Evolutionary conservation across 2,113 vertebrate species (phyloP).

Genomic region (Hystrix cristata): DNA sequence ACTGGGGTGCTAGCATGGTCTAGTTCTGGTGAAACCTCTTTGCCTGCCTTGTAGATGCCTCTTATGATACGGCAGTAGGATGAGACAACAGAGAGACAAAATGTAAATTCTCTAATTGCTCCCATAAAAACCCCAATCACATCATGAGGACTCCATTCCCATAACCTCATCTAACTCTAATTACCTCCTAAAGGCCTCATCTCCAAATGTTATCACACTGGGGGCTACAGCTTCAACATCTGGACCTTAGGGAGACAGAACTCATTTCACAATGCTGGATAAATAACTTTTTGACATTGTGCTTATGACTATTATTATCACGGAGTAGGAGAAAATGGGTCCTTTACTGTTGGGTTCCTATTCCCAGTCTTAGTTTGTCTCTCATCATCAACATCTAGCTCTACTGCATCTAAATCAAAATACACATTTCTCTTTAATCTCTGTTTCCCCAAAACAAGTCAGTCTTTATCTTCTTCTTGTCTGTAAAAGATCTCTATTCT

Average conservation of each 20-base stretch:
- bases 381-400: not conserved
- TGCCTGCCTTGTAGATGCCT: not conserved
- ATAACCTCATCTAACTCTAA: not conserved
- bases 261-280: not conserved
- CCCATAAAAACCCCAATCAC: not conserved
- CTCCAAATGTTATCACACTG: not conserved
- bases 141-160: not conserved
- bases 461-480: not conserved
- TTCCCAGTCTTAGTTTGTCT: not conserved
- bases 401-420: not conserved
- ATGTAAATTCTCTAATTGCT: not conserved
- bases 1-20: not conserved
- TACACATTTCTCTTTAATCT: not conserved
- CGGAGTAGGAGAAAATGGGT: not conserved
- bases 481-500: not conserved
- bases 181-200: not conserved
- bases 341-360: not conserved
- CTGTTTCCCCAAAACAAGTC: not conserved
- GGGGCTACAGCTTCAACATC: not conserved
- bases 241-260: not conserved
- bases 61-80: not conserved
- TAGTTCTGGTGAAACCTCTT: not conserved
- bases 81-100: not conserved
- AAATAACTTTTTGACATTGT: not conserved
- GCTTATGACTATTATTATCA: not conserved